Evolutionary conservation across 2,888 invertebrate genomes (phyloP), one percentile per base, ranked within the genome.

Genomic region (Cataglyphis altisquamis): DNA sequence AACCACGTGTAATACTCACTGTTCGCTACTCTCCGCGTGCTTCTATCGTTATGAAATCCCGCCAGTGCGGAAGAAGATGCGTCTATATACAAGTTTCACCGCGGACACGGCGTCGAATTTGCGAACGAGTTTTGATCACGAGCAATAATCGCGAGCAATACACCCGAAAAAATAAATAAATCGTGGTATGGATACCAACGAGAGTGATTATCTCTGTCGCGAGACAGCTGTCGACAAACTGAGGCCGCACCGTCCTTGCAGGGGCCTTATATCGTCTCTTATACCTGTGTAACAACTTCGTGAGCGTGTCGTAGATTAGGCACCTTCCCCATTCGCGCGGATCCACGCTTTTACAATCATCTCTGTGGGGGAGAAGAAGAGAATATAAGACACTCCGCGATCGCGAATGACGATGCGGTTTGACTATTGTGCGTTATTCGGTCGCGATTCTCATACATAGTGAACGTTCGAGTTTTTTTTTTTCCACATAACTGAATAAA

Each of bases 201-300:
- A n/a, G 32, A 25, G 55, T 32, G 48, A 48, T n/a, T 63, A 84
- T 82, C 73, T 83, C 68, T 55, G 74, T 67, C 77, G 62, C 75
- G 29, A 75, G 72, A 39, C 63, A 86, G 45, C 86, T 80, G 70
- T 86, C 83, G 84, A 81, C 84, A 87, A 89, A 92, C 92, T 92
- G 90, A 91, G 84, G 83, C 84, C 83, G 83, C 86, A 81, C 36
- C 48, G 86, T 83, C 55, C 86, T 87, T 81, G 84, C 85, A 86
- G 83, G n/a, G 84, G 83, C 87, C 90, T 92, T 92, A 92, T 92
- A 92, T 92, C 88, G 87, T 85, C 87, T 86, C 88, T 90, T 86
- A 85, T 74, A 78, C 80, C 74, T 84, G 77, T 78, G 80, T 67
- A 66, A 82, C 88, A 91, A 86, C 86, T 89, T 86, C 83, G 60